These are phyloP conservation scores for Epizoanthus stellaris DNA, from an alignment of 92 coral and sea anemone species.

Conservation along the genomic window DNA sequence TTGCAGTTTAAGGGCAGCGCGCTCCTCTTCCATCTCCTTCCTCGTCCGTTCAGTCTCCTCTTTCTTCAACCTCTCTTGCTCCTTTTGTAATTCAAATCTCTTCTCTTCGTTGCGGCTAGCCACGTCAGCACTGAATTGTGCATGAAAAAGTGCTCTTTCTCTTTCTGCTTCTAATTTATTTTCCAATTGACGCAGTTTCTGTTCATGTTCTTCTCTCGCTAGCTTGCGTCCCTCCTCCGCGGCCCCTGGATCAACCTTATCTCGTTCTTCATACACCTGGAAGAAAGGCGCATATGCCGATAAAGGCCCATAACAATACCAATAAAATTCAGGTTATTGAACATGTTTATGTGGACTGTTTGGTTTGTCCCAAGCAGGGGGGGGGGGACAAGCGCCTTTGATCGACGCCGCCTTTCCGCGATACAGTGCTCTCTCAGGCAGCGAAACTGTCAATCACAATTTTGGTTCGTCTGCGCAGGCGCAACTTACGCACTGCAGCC, in stretches of 20 bases:
- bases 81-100: background rate
- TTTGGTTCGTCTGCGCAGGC: too few species aligned
- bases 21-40: constrained; percentile 12
- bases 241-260: constrained; percentile 57
- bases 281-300: too few species aligned
- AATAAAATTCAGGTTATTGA: too few species aligned
- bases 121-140: background rate
- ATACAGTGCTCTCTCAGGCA: too few species aligned
- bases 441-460: too few species aligned
- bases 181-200: constrained; percentile 39
- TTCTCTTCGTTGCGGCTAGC: constrained; percentile 6
- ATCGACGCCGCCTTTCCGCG: too few species aligned
- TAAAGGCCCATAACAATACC: too few species aligned
- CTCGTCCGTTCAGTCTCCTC: constrained; percentile 50
- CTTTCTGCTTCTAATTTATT: constrained; percentile 21
- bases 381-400: too few species aligned
- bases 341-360: too few species aligned
- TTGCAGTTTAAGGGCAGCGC: constrained; percentile 27
- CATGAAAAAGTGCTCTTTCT: constrained; percentile 7
- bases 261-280: constrained; percentile 60
- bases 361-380: too few species aligned
- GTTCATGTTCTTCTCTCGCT: constrained; percentile 63
- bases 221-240: constrained; percentile 38
- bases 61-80: constrained; percentile 17
- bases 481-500: too few species aligned